phyloP scores from a whole-genome alignment of 2,113 vertebrate genomes.

The Orthonyx spaldingii region DNA sequence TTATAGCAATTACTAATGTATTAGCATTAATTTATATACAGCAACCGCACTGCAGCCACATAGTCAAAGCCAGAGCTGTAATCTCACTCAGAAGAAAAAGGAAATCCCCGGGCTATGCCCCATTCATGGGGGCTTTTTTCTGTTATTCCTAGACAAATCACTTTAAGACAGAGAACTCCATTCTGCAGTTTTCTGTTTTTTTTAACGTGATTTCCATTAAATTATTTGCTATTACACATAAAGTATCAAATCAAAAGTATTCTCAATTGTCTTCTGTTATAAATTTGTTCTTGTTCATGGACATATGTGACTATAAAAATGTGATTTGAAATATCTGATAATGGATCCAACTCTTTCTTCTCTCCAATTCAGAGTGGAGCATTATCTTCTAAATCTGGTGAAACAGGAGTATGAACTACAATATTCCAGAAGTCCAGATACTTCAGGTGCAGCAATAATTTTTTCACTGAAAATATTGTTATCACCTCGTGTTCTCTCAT shows the following conservation, averaged over 20 bases:
- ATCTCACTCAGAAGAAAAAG: not conserved
- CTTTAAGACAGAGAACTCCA: not conserved
- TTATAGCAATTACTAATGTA: not conserved
- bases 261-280: not conserved
- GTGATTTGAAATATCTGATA: not conserved
- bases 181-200: not conserved
- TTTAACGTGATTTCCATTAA: not conserved
- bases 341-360: not conserved
- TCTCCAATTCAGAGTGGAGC: not conserved
- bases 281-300: not conserved
- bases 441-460: not conserved
- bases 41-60: not conserved
- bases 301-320: not conserved
- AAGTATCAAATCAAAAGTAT: not conserved
- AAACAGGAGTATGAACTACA: not conserved
- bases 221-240: not conserved
- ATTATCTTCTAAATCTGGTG: not conserved
- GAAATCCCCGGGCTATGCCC: fast-evolving
- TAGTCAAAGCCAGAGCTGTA: not conserved
- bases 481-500: not conserved
- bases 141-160: not conserved
- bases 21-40: not conserved
- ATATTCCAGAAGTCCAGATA: not conserved
- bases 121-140: not conserved
- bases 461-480: not conserved